Evolutionary conservation across 2,888 invertebrate species (phyloP), one percentile per base, ranked within the genome.

Genomic region (Muscina levida): DNA sequence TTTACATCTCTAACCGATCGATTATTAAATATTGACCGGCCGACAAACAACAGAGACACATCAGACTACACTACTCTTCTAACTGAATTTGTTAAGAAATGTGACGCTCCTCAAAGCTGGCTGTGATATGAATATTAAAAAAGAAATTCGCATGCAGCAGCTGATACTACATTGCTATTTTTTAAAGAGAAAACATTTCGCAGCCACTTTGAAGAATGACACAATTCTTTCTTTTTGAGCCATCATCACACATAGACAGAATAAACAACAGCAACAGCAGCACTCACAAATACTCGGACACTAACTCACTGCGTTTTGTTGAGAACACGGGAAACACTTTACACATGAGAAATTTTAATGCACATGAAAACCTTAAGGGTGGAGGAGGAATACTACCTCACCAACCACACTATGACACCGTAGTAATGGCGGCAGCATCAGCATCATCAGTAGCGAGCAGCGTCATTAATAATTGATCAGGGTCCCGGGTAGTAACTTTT

Each of bases 21-120:
- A 48, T 8, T 48, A 48, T n/a, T n/a, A n/a, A n/a, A n/a, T n/a
- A n/a, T n/a, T n/a, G 46, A 17, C 46, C 15, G n/a, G 46, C 19
- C 53, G 19, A 22, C 22, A 24, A 22, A 51, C 44, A 13, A 44
- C 51, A 22, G 53, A 24, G 24, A 10, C 48, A 19, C 48, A 48
- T 24, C 56, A 68, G 67, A 77, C 71, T 78, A n/a, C n/a, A n/a
- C n/a, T n/a, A n/a, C n/a, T n/a, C n/a, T n/a, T n/a, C n/a, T n/a
- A n/a, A n/a, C n/a, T n/a, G n/a, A 31, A 31, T 74, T 76, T 70
- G 57, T 70, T n/a, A 79, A 83, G 83, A 84, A 89, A 85, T 87
- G 90, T 87, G 88, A 87, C 95, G 96, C 96, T 97, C 97, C 97
- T 97, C 97, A 97, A 97, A 97, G 97, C 97, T 97, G 97, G 97